These are phyloP conservation scores for Eudasyphora cyanicolor DNA, from an alignment of 2,888 invertebrate genomes.

Conservation along the genomic window DNA sequence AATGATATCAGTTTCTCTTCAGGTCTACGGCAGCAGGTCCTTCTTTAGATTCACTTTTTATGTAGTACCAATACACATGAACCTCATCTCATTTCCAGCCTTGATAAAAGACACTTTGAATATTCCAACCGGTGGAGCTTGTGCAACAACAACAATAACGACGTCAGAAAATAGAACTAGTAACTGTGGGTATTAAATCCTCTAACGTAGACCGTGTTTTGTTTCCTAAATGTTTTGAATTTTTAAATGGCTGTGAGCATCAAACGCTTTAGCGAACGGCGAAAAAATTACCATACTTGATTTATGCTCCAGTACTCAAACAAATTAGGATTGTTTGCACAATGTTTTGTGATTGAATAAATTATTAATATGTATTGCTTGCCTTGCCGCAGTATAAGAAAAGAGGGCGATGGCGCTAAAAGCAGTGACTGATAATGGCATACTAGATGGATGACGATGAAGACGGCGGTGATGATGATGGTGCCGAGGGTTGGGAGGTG, in stretches of 20 bases:
- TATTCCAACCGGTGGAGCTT: background rate
- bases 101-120: background rate
- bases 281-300: conserved; percentile 60
- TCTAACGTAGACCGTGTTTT: background rate
- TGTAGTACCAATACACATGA: too few relatives aligned
- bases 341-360: conserved; percentile 55
- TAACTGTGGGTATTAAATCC: too few relatives aligned
- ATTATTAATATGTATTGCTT: conserved; percentile 45
- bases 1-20: too few relatives aligned
- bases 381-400: background rate
- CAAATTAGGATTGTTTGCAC: conserved; percentile 60
- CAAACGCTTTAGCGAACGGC: background rate
- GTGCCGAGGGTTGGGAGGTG: background rate
- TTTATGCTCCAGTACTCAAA: conserved; percentile 57
- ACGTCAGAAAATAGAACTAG: background rate
- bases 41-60: too few relatives aligned
- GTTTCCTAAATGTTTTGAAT: conserved; percentile 5
- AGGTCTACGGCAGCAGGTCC: too few relatives aligned
- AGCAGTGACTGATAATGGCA: background rate
- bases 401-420: background rate
- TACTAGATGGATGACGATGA: background rate
- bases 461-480: background rate
- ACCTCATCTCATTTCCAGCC: too few relatives aligned
- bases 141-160: background rate
- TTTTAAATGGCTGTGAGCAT: background rate